Evolutionary conservation across 1,140 invertebrate species (phyloP).

Genomic region (Adoxophyes honmai): DNA sequence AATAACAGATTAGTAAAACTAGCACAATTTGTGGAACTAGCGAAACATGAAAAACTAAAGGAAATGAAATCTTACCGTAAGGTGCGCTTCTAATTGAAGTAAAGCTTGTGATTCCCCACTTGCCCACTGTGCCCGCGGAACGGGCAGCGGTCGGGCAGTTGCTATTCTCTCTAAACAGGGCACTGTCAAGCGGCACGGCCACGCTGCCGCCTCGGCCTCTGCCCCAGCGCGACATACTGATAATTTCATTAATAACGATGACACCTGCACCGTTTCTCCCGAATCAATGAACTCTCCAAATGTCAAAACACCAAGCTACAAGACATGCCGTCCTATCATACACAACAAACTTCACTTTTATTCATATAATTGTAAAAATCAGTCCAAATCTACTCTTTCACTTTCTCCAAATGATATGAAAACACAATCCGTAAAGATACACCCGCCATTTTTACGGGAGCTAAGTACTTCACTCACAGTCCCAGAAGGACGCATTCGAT

Average conservation of each 20-base stretch:
- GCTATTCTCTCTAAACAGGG: constrained; percentile 89
- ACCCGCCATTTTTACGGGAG: constrained; percentile 76
- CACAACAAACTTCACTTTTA: constrained; percentile 28
- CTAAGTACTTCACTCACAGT: constrained; percentile 62
- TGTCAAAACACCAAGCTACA: constrained; percentile 54
- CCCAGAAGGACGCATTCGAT: constrained; percentile 46
- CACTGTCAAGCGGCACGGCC: constrained; percentile 79
- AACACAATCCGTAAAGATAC: constrained; percentile 76
- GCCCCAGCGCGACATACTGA: constrained; percentile 79
- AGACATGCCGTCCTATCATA: constrained; percentile 43
- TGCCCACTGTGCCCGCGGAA: constrained; percentile 92
- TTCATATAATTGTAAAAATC: constrained; percentile 20
- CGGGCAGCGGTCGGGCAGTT: constrained; percentile 92
- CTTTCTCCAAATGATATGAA: constrained; percentile 63
- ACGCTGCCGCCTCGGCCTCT: constrained; percentile 79
- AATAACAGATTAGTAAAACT: too few species aligned
- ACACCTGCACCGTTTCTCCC: constrained; percentile 58
- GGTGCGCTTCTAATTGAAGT: constrained; percentile 90
- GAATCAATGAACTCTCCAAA: constrained; percentile 57
- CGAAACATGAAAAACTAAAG: too few species aligned
- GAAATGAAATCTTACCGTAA: constrained; percentile 78
- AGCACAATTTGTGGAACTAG: too few species aligned
- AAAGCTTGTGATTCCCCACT: constrained; percentile 96
- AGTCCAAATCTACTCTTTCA: constrained; percentile 35
- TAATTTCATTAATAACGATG: constrained; percentile 73